phyloP scores from a whole-genome alignment of 2,888 invertebrate genomes.

The Drosophila longiperda region DNA sequence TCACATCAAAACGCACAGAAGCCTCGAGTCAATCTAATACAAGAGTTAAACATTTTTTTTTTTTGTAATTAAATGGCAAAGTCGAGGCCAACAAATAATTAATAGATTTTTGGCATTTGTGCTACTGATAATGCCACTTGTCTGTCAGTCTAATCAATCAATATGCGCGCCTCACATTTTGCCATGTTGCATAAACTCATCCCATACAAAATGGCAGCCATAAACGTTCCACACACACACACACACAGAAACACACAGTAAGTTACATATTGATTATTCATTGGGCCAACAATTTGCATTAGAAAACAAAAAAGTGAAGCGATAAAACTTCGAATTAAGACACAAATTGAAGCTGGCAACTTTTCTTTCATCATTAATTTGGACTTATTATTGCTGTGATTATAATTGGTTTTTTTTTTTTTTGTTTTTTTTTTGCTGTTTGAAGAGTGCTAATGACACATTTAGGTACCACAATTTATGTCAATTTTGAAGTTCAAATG shows the following conservation, averaged over 20 bases:
- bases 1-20: not conserved
- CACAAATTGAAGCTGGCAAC: constrained; percentile 53
- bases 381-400: constrained; percentile 10
- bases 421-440: constrained; percentile 15
- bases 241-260: constrained; percentile 7
- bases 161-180: constrained; percentile 31
- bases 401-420: too few species aligned
- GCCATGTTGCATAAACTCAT: constrained; percentile 47
- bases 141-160: constrained; percentile 44
- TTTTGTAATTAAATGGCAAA: constrained; percentile 41
- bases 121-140: constrained; percentile 38
- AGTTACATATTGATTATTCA: constrained; percentile 45
- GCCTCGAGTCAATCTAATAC: constrained; percentile 5
- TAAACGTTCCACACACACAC: constrained; percentile 34
- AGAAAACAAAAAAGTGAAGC: constrained; percentile 8
- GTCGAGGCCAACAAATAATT: constrained; percentile 31
- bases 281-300: constrained; percentile 56
- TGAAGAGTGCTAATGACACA: constrained; percentile 59
- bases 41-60: constrained; percentile 42
- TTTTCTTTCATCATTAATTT: constrained; percentile 46
- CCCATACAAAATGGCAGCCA: constrained; percentile 45
- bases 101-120: constrained; percentile 16
- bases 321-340: constrained; percentile 18
- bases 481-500: constrained; percentile 53
- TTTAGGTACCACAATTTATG: constrained; percentile 66